These are phyloP conservation scores for Metellina segmentata DNA, from an alignment of 2,888 invertebrate genomes.

Conservation along the genomic window DNA sequence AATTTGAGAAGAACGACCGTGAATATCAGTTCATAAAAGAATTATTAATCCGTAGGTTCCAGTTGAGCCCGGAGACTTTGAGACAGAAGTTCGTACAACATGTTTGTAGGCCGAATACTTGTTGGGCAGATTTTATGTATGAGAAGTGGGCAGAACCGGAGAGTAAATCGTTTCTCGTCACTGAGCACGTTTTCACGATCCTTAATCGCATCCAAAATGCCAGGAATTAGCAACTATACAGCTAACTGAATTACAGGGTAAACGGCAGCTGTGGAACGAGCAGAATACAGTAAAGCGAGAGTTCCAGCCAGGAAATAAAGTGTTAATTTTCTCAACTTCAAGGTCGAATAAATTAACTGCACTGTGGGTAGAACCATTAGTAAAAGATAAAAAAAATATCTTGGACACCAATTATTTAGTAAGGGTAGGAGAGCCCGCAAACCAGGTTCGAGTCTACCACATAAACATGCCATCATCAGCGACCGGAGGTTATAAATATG, in stretches of 20 bases:
- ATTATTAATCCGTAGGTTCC: no score
- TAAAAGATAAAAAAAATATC: neutral
- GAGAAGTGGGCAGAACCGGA: neutral
- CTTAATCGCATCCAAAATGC: neutral
- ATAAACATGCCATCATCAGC: neutral
- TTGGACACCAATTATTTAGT: slow-evolving; percentile 15
- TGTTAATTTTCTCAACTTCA: neutral
- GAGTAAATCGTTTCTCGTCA: neutral
- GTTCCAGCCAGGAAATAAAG: slow-evolving; percentile 7
- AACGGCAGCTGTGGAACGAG: slow-evolving; percentile 11
- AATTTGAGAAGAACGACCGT: no score
- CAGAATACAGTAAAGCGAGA: slow-evolving; percentile 13
- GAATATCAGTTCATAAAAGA: no score
- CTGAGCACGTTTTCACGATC: slow-evolving; percentile 11
- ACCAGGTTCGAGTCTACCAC: slow-evolving; percentile 11
- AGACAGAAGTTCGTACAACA: no score
- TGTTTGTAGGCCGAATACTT: no score
- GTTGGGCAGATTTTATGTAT: neutral
- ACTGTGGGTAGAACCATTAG: neutral
- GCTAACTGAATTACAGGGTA: neutral
- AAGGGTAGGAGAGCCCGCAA: neutral
- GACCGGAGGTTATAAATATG: neutral
- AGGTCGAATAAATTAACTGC: neutral
- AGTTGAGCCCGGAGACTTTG: no score
- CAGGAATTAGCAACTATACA: slow-evolving; percentile 5